Evolutionary conservation across 2,888 invertebrate genomes (phyloP).

Genomic region (Anticlea derivata): DNA sequence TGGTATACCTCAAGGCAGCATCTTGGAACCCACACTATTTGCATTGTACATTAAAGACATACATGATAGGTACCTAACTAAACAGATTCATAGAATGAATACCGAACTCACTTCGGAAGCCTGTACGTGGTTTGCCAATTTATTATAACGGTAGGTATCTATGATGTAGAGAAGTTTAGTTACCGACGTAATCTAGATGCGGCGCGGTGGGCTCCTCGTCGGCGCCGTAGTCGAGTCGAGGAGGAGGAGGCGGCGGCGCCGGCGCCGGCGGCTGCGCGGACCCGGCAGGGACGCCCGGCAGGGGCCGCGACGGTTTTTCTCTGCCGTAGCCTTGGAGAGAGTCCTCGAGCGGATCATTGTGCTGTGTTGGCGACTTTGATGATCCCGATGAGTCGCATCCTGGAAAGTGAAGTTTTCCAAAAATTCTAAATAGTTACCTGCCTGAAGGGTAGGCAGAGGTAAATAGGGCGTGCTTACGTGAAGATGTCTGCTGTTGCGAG

Average conservation of each 20-base stretch:
- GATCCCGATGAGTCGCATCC: not conserved
- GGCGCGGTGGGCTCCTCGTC: slow-evolving; percentile 21
- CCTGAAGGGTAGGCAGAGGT: too few relatives aligned
- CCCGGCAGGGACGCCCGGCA: not conserved
- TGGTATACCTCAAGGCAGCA: too few relatives aligned
- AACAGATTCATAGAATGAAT: too few relatives aligned
- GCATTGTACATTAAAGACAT: too few relatives aligned
- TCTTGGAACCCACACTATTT: too few relatives aligned
- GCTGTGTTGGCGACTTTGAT: not conserved
- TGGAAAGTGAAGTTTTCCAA: too few relatives aligned
- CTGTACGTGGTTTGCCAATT: too few relatives aligned
- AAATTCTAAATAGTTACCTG: too few relatives aligned
- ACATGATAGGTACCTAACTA: too few relatives aligned
- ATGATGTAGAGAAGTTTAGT: not conserved
- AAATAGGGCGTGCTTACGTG: slow-evolving; percentile 8
- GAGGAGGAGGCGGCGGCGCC: not conserved
- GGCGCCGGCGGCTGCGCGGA: not conserved
- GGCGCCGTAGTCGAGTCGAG: not conserved
- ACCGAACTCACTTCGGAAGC: too few relatives aligned
- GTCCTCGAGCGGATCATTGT: not conserved
- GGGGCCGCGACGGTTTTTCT: not conserved
- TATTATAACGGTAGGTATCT: too few relatives aligned
- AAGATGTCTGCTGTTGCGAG: not conserved
- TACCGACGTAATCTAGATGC: slow-evolving; percentile 23
- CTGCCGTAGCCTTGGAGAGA: not conserved